Evolutionary conservation across 2,113 vertebrate genomes (phyloP).

Genomic region (Aix galericulata): DNA sequence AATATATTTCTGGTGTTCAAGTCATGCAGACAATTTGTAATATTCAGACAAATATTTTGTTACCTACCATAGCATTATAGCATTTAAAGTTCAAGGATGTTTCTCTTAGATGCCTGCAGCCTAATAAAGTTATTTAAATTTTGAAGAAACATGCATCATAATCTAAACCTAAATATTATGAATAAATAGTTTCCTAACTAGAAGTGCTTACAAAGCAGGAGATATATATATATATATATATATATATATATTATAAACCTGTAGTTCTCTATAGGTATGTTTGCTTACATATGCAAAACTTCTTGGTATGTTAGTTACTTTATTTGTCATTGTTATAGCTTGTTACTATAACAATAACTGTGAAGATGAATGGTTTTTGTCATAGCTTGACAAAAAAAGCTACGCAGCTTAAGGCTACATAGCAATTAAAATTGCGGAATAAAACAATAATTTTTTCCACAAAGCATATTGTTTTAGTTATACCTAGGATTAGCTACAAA

Average conservation of each 20-base stretch:
- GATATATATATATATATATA: neutral
- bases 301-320: neutral
- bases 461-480: neutral
- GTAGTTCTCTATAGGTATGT: neutral
- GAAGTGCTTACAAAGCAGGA: neutral
- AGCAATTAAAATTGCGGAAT: neutral
- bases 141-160: neutral
- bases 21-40: slow-evolving; percentile 19
- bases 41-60: slow-evolving; percentile 36
- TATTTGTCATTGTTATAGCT: slow-evolving; percentile 1
- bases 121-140: neutral
- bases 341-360: neutral
- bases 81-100: slow-evolving; percentile 33
- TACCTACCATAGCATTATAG: neutral
- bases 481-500: neutral
- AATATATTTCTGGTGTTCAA: slow-evolving; percentile 47
- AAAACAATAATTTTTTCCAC: neutral
- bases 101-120: neutral
- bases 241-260: neutral
- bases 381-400: neutral
- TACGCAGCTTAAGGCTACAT: neutral
- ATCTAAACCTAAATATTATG: neutral
- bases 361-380: neutral
- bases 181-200: neutral
- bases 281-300: neutral